phyloP scores from a whole-genome alignment of 1,140 invertebrate genomes.

The Liolophura sinensis region DNA sequence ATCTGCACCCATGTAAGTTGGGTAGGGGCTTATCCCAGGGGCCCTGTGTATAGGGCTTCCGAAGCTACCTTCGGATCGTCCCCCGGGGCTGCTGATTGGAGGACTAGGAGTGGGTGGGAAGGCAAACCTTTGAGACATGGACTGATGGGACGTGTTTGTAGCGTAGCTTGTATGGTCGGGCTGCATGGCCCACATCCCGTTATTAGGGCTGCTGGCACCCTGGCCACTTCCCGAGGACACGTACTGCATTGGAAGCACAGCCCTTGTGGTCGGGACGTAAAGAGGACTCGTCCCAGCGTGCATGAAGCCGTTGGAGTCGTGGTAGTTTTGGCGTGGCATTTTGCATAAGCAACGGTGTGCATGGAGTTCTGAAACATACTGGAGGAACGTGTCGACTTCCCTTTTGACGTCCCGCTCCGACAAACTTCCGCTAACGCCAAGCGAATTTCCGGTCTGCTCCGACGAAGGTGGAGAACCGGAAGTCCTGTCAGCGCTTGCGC shows the following conservation, averaged over 20 bases:
- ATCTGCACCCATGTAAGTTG: conserved; percentile 45
- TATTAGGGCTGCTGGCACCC: not conserved
- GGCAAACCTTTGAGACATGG: conserved; percentile 33
- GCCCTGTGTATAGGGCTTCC: conserved; percentile 29
- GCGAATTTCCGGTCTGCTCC: conserved; percentile 1
- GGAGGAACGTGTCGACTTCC: conserved; percentile 3
- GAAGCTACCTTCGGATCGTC: conserved; percentile 29
- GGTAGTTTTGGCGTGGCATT: conserved; percentile 29
- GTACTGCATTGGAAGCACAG: conserved; percentile 48
- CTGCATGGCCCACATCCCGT: conserved; percentile 34
- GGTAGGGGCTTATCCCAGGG: conserved; percentile 40
- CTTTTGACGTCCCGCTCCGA: not conserved
- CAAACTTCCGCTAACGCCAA: not conserved
- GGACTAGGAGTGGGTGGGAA: conserved; percentile 35
- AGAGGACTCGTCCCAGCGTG: conserved; percentile 45
- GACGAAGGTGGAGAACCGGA: conserved; percentile 15
- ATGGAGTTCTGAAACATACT: conserved; percentile 44
- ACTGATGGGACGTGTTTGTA: conserved; percentile 26
- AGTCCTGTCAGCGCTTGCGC: conserved; percentile 11
- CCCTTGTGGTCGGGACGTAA: conserved; percentile 51
- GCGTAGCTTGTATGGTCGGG: conserved; percentile 27
- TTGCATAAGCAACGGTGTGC: conserved; percentile 34
- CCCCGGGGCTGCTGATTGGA: conserved; percentile 27
- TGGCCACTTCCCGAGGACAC: conserved; percentile 29
- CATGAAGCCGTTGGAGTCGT: conserved; percentile 34